A percentile compares a stretch with the other conserved stretches of the same genome.
These are phyloP conservation scores for Limosa lapponica DNA, from an alignment of 2,797 vertebrate genomes.

Conservation along the genomic window DNA sequence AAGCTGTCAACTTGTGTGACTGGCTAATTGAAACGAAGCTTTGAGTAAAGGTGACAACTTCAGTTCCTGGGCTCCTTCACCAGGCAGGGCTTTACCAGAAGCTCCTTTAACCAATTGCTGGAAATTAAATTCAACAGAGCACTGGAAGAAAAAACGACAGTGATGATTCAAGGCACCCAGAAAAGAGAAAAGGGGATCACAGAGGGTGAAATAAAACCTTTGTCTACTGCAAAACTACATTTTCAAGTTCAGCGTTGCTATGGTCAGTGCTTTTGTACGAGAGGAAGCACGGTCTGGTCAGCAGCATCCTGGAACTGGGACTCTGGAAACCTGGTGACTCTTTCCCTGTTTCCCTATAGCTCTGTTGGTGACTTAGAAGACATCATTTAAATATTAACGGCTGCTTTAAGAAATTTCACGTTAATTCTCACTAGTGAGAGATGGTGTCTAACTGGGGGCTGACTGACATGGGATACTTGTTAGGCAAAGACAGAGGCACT, in stretches of 20 bases:
- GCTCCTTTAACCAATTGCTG: background rate
- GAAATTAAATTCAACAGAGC: conserved; percentile 12
- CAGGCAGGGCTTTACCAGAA: background rate
- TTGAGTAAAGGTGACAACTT: background rate
- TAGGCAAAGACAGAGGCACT: background rate
- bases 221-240: background rate
- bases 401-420: background rate
- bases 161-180: background rate
- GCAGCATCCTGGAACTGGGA: background rate
- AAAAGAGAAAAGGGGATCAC: background rate
- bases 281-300: background rate
- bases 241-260: background rate
- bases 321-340: background rate
- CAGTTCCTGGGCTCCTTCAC: background rate
- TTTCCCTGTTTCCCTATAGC: background rate
- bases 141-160: background rate
- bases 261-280: background rate
- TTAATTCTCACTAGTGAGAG: background rate
- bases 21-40: background rate
- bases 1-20: background rate
- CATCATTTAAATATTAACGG: background rate
- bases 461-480: background rate
- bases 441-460: background rate
- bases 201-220: background rate
- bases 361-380: background rate